These are phyloP conservation scores for Nomada fucata DNA, from an alignment of 2,888 invertebrate genomes.

Conservation along the genomic window DNA sequence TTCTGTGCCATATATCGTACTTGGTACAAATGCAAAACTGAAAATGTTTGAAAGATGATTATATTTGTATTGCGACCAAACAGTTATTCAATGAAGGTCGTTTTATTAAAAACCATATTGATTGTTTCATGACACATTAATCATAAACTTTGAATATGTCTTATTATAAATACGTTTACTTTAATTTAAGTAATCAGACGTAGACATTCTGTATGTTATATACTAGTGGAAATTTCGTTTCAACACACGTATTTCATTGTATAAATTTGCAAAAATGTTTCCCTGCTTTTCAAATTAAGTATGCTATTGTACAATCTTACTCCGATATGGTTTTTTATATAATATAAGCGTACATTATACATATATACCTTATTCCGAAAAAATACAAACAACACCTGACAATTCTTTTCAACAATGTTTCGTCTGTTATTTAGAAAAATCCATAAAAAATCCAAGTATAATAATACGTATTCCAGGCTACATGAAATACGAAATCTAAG, in stretches of 20 bases:
- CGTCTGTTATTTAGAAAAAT: background rate
- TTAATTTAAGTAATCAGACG: conserved; percentile 21
- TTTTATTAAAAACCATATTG: conserved; percentile 42
- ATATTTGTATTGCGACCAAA: conserved; percentile 1
- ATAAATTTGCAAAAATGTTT: conserved; percentile 20
- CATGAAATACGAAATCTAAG: conserved; percentile 14
- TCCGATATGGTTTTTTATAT: conserved; percentile 30
- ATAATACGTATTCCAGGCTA: background rate
- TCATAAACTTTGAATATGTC: conserved; percentile 17
- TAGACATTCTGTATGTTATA: background rate
- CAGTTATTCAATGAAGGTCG: conserved; percentile 14
- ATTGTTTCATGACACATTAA: conserved; percentile 9
- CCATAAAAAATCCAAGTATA: background rate
- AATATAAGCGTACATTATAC: background rate
- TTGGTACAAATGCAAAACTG: background rate
- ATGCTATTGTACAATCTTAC: background rate
- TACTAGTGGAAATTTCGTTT: background rate
- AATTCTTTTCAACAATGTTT: background rate
- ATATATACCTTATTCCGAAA: background rate
- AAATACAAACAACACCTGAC: background rate
- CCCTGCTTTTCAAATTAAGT: background rate
- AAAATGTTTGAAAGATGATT: background rate
- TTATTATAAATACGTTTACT: conserved; percentile 3
- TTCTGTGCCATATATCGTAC: conserved; percentile 22
- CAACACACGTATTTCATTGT: conserved; percentile 19